phyloP scores from a whole-genome alignment of 2,113 vertebrate species.

The Psephotus haematonotus region DNA sequence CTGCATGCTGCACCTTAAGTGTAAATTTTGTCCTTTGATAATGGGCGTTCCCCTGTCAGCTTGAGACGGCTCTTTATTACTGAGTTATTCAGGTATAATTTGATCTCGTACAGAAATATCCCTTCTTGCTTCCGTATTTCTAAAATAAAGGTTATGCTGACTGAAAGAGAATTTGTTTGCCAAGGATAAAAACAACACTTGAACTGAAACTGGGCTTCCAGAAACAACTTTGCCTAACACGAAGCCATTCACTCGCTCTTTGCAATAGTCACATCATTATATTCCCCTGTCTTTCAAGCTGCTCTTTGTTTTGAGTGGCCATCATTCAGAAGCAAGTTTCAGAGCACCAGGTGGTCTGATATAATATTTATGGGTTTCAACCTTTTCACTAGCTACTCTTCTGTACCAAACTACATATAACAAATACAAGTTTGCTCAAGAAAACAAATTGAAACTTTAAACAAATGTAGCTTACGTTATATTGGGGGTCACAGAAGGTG shows the following conservation, averaged over 20 bases:
- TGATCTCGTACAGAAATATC: not conserved
- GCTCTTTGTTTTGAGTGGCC: not conserved
- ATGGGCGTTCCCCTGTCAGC: not conserved
- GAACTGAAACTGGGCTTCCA: not conserved
- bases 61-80: not conserved
- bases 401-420: not conserved
- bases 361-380: slow-evolving; percentile 61
- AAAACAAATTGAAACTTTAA: slow-evolving; percentile 66
- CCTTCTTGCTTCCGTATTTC: not conserved
- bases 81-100: not conserved
- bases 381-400: not conserved
- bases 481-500: slow-evolving; percentile 11
- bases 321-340: not conserved
- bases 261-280: not conserved
- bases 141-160: not conserved
- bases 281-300: not conserved
- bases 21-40: not conserved
- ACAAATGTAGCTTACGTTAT: slow-evolving; percentile 25
- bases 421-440: slow-evolving; percentile 39
- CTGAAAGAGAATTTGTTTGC: not conserved
- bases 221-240: not conserved
- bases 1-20: not conserved
- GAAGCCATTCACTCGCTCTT: not conserved
- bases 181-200: not conserved
- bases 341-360: slow-evolving; percentile 53